phyloP scores from a whole-genome alignment of 2,797 vertebrate species.

The Takifugu ocellatus region DNA sequence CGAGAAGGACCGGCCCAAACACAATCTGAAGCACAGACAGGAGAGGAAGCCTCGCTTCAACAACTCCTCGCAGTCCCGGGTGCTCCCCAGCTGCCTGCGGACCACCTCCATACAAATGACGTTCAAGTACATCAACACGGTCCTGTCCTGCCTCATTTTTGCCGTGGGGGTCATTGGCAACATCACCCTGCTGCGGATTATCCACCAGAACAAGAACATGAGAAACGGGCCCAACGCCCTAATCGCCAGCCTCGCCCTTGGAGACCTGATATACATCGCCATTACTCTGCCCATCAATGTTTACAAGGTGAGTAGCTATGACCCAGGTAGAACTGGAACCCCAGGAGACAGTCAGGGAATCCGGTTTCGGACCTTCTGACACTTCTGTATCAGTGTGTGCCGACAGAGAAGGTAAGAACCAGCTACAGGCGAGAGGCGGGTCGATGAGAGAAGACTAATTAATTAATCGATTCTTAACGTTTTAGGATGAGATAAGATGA shows the following conservation, averaged over 20 bases:
- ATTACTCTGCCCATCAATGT: conserved; percentile 90
- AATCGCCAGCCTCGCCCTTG: conserved; percentile 92
- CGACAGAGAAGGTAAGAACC: too few relatives aligned
- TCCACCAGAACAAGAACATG: conserved; percentile 94
- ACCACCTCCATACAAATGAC: conserved; percentile 59
- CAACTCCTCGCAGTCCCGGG: conserved; percentile 18
- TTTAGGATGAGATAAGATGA: too few relatives aligned
- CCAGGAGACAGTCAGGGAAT: too few relatives aligned
- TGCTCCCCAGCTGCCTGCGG: conserved; percentile 39
- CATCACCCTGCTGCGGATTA: conserved; percentile 90
- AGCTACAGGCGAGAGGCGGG: too few relatives aligned
- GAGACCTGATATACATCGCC: conserved; percentile 93
- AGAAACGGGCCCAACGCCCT: conserved; percentile 93
- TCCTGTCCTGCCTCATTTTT: conserved; percentile 87
- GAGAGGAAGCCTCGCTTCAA: neutral
- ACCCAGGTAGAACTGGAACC: too few relatives aligned
- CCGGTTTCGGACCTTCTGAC: too few relatives aligned
- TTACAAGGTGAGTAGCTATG: conserved; percentile 81
- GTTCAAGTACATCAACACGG: conserved; percentile 89
- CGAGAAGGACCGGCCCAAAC: neutral
- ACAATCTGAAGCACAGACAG: conserved; percentile 13
- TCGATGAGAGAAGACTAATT: too few relatives aligned
- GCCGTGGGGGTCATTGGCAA: conserved; percentile 91
- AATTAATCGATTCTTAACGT: too few relatives aligned
- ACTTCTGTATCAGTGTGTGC: too few relatives aligned